Evolutionary conservation across 2,888 invertebrate species (phyloP), one percentile per base, ranked within the genome.

Genomic region (Agrochola lychnidis): DNA sequence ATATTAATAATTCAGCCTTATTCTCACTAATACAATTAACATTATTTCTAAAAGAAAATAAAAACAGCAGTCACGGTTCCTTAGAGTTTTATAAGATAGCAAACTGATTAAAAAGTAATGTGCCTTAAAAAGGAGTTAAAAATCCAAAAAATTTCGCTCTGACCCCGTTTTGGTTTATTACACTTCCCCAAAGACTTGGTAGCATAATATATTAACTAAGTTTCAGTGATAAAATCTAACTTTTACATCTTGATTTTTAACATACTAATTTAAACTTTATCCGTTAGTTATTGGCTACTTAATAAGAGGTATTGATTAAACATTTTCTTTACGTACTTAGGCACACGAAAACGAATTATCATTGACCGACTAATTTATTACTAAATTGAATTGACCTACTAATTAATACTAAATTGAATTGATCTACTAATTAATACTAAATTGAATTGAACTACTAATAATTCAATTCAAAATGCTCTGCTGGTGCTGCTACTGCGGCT

Each of bases 181-280:
- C 30, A 36, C 22, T 82, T 82, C 48, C 66, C 61, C 16, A 56
- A 57, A 66, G 66, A 70, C 56, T 76, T 36, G 10, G 22, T 42
- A 42, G 70, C 30, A 25, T 82, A 76, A 70, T 57, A 76, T 81
- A 82, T 48, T 61, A 67, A 70, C 67, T 48, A 59, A 77, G 67
- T 81, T 85, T 69, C 25, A 45, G 62, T 81, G 25, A 80, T 80
- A 72, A 79, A 81, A 57, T 57, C 7, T 9, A 69, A 79, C 40
- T 76, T 76, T 70, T 61, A 70, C 61, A n/a, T 82, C 66, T 71
- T 64, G 22, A 82, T 83, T 83, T 67, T 71, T 78, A 40, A 62
- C 78, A 45, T n/a, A 19, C 57, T 70, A 70, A 80, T 70, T 83
- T 70, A 51, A 83, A 78, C 70, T 83, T 83, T 79, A 53, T 42